Evolutionary conservation across 1,140 invertebrate genomes (phyloP).

Genomic region (Calycopis cecrops): DNA sequence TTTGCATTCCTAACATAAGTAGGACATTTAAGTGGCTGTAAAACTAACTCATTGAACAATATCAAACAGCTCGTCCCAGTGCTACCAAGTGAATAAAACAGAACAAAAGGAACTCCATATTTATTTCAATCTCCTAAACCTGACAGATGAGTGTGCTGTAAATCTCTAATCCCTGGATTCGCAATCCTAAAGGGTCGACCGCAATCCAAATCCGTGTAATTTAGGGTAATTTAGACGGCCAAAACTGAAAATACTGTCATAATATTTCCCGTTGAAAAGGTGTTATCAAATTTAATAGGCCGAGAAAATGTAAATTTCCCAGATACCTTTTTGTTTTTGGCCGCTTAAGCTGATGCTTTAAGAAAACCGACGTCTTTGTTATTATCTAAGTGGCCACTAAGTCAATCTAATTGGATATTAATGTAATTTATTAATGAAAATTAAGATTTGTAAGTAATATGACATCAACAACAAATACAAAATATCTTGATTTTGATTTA

Average conservation of each 20-base stretch:
- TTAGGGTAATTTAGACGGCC: background rate
- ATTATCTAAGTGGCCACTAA: constrained; percentile 3
- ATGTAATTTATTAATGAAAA: no score
- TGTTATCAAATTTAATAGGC: constrained; percentile 15
- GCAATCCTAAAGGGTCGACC: constrained; percentile 1
- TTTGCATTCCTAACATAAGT: no score
- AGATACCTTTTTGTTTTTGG: constrained; percentile 17
- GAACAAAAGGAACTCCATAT: constrained; percentile 6
- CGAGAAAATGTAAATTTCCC: constrained; percentile 14
- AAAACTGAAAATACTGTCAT: constrained; percentile 13
- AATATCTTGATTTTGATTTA: no score
- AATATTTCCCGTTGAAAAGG: constrained; percentile 15
- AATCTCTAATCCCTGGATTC: background rate
- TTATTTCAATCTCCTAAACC: background rate
- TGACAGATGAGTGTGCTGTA: background rate
- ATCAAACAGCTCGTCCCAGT: no score
- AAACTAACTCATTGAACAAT: no score
- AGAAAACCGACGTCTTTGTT: constrained; percentile 10
- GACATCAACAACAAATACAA: no score
- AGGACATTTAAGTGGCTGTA: no score
- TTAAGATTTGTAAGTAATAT: no score
- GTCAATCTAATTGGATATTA: constrained; percentile 14
- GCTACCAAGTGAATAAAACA: constrained; percentile 1
- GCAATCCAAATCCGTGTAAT: constrained; percentile 3
- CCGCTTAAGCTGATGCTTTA: constrained; percentile 9